A percentile compares a stretch with the other conserved stretches of the same genome.
Conservation (phyloP, 2,113 vertebrate genomes). For the Leptocoma aspasia region DNA sequence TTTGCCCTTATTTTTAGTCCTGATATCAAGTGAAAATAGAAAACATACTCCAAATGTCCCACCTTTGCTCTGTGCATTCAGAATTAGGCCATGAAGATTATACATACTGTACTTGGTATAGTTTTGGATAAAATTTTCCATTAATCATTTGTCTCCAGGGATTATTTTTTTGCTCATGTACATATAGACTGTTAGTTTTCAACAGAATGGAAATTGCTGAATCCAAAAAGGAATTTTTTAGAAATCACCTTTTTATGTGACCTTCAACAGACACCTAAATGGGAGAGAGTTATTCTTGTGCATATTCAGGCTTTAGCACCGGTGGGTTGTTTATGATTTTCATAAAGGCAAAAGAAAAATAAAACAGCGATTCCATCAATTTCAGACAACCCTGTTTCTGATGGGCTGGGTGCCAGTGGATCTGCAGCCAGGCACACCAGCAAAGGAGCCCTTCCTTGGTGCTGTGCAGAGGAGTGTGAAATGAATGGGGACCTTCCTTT, state of each 20-base stretch:
- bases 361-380: background rate
- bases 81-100: background rate
- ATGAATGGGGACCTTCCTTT: background rate
- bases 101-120: background rate
- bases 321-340: background rate
- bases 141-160: background rate
- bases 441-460: background rate
- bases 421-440: background rate
- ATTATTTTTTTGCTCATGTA: background rate
- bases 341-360: background rate
- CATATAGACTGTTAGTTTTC: background rate
- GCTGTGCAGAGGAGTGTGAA: background rate
- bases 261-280: background rate
- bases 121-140: background rate
- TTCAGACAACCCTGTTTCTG: background rate
- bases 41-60: background rate
- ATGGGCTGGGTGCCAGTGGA: background rate
- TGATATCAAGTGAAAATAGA: background rate
- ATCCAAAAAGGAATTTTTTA: background rate
- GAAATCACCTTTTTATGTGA: background rate
- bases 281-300: background rate
- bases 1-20: background rate
- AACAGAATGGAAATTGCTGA: background rate
- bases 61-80: background rate
- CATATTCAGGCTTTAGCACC: background rate